Percentiles rank a stretch among this genome's conserved stretches.
phyloP scores from a whole-genome alignment of 2,797 vertebrate genomes.

The Sebastes dallii region DNA sequence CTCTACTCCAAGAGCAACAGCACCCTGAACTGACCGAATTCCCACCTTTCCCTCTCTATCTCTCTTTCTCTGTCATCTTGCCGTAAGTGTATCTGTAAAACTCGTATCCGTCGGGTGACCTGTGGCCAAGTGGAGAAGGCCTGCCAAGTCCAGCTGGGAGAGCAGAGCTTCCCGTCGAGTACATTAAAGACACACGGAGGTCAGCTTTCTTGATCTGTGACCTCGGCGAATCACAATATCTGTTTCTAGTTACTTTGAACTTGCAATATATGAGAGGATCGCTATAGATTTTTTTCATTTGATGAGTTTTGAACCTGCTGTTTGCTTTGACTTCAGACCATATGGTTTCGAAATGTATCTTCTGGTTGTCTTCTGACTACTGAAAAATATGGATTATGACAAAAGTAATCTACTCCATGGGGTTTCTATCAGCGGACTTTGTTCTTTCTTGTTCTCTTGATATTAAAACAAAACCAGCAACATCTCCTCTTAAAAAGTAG shows the following conservation, averaged over 20 bases:
- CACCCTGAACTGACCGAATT: neutral
- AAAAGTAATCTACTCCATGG: neutral
- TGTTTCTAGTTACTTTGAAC: constrained; percentile 59
- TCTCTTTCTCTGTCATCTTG: neutral
- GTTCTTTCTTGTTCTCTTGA: neutral
- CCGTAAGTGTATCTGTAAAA: constrained; percentile 23
- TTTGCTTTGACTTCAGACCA: constrained; percentile 34
- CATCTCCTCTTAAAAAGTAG: constrained; percentile 8
- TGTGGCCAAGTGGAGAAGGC: neutral
- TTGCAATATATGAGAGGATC: neutral
- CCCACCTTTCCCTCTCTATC: neutral
- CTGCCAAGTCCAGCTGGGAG: constrained; percentile 51
- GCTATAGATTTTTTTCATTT: neutral
- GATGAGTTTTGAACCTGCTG: constrained; percentile 30
- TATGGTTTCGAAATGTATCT: neutral
- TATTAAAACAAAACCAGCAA: constrained; percentile 25
- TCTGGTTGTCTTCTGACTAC: neutral
- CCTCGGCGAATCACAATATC: constrained; percentile 42
- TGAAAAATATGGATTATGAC: neutral
- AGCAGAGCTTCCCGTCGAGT: constrained; percentile 47
- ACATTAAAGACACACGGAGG: constrained; percentile 59
- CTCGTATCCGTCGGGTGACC: constrained; percentile 26
- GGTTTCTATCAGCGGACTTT: neutral
- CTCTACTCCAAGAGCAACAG: constrained; percentile 8
- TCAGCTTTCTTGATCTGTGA: constrained; percentile 60